phyloP scores from a whole-genome alignment of 2,113 vertebrate genomes.

The Butorides virescens region DNA sequence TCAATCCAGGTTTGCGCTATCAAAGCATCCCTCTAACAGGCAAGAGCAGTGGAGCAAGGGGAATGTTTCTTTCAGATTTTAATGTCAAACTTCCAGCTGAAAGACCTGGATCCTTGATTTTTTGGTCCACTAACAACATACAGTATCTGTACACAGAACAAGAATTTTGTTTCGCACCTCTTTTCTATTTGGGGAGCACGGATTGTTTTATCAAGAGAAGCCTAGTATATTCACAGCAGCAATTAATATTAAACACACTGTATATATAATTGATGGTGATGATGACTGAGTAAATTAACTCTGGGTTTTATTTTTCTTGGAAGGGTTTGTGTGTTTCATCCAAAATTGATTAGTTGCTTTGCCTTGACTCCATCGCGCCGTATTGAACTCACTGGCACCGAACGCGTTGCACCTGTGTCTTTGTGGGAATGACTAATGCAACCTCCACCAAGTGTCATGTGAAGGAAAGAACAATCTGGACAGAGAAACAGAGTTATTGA shows the following conservation, averaged over 20 bases:
- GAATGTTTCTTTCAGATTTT: background rate
- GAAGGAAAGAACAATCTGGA: background rate
- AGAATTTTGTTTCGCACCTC: background rate
- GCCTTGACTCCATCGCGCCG: background rate
- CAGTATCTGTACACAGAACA: background rate
- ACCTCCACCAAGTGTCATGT: background rate
- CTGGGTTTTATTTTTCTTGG: slow-evolving; percentile 12
- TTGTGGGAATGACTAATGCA: background rate
- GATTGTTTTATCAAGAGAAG: background rate
- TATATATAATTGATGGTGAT: slow-evolving; percentile 1
- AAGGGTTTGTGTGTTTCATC: background rate
- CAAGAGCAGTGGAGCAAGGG: background rate
- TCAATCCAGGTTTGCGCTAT: background rate
- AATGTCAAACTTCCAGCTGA: background rate
- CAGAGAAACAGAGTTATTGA: background rate
- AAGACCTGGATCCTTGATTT: background rate
- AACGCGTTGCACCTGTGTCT: slow-evolving; percentile 8
- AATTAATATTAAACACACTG: slow-evolving; percentile 11
- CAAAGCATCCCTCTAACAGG: background rate
- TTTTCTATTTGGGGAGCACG: background rate
- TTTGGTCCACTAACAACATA: background rate
- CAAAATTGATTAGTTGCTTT: slow-evolving; percentile 13
- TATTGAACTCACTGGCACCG: slow-evolving; percentile 3
- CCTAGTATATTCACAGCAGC: background rate
- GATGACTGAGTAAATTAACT: background rate